phyloP scores from a whole-genome alignment of 2,113 vertebrate genomes.

The Zapornia atra region DNA sequence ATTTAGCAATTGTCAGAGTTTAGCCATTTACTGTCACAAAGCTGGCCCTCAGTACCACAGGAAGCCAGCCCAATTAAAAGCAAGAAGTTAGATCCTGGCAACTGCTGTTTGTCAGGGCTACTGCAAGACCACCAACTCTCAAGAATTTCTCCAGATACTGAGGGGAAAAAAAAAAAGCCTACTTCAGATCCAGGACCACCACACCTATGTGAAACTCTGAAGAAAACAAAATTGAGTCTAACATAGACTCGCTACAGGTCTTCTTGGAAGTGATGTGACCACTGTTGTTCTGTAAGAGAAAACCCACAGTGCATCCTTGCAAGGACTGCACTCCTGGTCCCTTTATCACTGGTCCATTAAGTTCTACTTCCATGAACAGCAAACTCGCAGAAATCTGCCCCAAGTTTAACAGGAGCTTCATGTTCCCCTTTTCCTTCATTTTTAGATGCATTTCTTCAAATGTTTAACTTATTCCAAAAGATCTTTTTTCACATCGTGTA shows the following conservation, averaged over 20 bases:
- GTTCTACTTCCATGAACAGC: background rate
- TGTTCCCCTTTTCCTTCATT: background rate
- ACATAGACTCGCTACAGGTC: background rate
- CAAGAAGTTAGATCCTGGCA: background rate
- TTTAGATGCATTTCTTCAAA: background rate
- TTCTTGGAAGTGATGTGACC: background rate
- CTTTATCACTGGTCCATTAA: background rate
- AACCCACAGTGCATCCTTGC: background rate
- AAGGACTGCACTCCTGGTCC: background rate
- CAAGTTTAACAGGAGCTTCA: background rate
- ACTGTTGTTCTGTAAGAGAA: background rate
- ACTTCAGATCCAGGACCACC: background rate
- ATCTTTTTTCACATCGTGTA: background rate
- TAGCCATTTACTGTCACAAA: background rate
- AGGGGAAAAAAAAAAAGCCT: background rate
- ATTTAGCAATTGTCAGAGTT: background rate
- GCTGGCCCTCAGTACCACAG: background rate
- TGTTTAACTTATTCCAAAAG: background rate
- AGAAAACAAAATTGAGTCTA: background rate
- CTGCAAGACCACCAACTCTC: background rate
- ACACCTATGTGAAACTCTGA: background rate
- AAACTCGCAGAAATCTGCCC: background rate
- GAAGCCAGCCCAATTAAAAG: background rate
- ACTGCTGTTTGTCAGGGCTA: background rate
- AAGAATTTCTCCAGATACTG: background rate